Base-by-base conservation (phyloP, 2,888 invertebrate species). In the Caenorhabditis zanzibari region DNA sequence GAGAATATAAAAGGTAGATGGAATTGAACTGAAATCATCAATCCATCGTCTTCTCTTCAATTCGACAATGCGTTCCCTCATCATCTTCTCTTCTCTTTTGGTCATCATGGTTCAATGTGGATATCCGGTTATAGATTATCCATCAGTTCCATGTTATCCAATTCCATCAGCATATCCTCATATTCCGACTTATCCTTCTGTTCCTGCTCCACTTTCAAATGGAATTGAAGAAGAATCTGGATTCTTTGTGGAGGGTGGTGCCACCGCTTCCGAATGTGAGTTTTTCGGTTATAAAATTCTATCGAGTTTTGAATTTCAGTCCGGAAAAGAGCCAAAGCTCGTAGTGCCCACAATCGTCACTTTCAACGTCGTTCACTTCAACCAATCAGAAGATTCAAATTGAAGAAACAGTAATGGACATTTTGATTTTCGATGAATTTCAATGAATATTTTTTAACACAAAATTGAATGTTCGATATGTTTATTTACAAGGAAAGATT, bases 321-420 rank as follows among this genome's bases (percentile, higher is more conserved):
- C 54, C 75, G 71, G 12, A 22, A 28, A 22, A 59, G 73, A 26
- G 82, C 82, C 54, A 64, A 72, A 22, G 76, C 73, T 24, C 77
- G 77, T 19, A 44, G 58, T 35, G 49, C 58, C 16, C 76, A 73
- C 2, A 72, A 72, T 28, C 72, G 69, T 16, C 38, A 77, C 3
- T 69, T 77, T 56, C 75, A 77, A 41, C 77, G 76, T 44, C 73
- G 73, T 49, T 54, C 68, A 26, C 82, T 66, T 49, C 68, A 47
- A 44, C 82, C 58, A 49, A 69, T 82, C 47, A 52, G 61, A 32
- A 61, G 77, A 26, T 77, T 68, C 68, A 69, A 71, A 19, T 41
- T 68, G 38, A 76, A 68, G 69, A 68, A 69, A 16, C 61, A 71
- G 35, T 76, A 58, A 12, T 10, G 2, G 7, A 32, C 14, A n/a